Base-by-base conservation (phyloP, 2,797 vertebrate species). In the Coranthus polyacanthus region DNA sequence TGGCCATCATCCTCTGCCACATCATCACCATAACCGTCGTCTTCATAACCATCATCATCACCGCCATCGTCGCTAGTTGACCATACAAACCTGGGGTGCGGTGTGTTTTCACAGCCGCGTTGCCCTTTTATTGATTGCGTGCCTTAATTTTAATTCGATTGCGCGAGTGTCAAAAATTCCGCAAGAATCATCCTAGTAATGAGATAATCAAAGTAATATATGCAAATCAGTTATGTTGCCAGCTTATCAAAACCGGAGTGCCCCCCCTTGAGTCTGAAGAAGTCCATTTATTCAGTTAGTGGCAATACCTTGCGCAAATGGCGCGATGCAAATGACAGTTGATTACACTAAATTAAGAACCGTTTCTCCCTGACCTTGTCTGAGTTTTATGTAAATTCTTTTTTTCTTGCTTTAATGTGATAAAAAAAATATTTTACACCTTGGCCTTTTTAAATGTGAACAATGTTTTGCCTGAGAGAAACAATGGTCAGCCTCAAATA, bases 201-300 rank as follows among this genome's bases (percentile, higher is more conserved):
- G 97, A 97, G 96, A 97, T 98, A 98, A 98, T 99, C 98, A 98
- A 96, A 96, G 96, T 98, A 99, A 98, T 98, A 94, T 98, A 98
- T 99, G 97, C 96, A 98, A 98, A 98, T 98, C 95, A 98, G 97
- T 93, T 96, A 96, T 98, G 96, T 95, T 95, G 94, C 95, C 94
- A 96, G 95, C 96, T 97, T 97, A 98, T 98, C 97, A 98, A 97
- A 98, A 96, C 96, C 95, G 89, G 95, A 96, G 95, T 96, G 96
- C 96, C 96, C 96, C 97, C 96, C 96, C 97, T 93, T 85, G 91
- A 98, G 96, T 97, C 95, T 97, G 96, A 94, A 94, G 96, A 98
- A 98, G 97, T 99, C 97, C 97, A 97, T 98, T 98, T 99, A 99
- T 98, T 99, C 96, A 98, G 96, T 98, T 98, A 98, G 98, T 96